These are phyloP conservation scores for Amblyornis subalaris DNA, from an alignment of 2,113 vertebrate genomes.

Conservation along the genomic window DNA sequence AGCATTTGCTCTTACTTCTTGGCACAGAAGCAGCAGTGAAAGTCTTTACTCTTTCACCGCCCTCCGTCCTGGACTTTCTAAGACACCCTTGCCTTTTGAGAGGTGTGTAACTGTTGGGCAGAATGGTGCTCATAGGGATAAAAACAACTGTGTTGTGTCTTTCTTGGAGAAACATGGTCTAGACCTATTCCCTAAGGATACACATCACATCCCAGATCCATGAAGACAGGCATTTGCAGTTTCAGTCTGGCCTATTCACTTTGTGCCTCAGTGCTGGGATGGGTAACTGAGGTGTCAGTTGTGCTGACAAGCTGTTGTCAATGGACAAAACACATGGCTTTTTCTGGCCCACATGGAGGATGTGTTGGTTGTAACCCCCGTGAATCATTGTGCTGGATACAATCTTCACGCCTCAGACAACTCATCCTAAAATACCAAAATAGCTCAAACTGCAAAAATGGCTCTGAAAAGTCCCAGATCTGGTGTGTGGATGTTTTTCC, in stretches of 20 bases:
- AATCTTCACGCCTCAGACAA: not conserved
- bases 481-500: not conserved
- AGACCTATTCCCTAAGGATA: not conserved
- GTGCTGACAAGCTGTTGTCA: slow-evolving; percentile 22
- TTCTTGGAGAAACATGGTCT: not conserved
- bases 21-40: not conserved
- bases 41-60: not conserved
- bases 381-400: slow-evolving; percentile 1
- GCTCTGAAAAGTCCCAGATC: not conserved
- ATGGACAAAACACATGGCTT: slow-evolving; percentile 11
- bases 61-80: not conserved
- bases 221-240: not conserved
- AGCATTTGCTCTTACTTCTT: not conserved
- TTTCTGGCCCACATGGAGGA: not conserved
- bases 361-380: not conserved
- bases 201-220: not conserved
- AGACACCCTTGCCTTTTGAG: not conserved
- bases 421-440: not conserved
- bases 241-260: not conserved
- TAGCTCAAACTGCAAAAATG: not conserved
- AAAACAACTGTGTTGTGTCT: not conserved
- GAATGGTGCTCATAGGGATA: not conserved
- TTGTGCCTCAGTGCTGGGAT: not conserved
- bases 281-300: not conserved
- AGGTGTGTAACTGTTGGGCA: not conserved